A percentile compares a stretch with the other conserved stretches of the same genome.
Evolutionary conservation across 2,797 vertebrate genomes (phyloP).

Genomic region (Myripristis murdjan): DNA sequence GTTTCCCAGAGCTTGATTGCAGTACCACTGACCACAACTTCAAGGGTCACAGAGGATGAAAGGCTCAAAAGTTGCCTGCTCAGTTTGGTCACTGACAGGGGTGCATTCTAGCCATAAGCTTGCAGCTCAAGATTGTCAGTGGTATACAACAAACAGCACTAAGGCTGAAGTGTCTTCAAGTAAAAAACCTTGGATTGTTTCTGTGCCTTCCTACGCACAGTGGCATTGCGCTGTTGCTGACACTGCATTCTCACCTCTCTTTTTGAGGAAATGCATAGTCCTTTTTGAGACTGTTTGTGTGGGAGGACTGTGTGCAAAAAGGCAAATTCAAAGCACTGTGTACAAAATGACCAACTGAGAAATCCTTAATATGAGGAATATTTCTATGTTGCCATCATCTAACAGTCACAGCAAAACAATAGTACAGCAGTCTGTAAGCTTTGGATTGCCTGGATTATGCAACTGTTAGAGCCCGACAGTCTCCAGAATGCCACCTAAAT

Average conservation of each 20-base stretch:
- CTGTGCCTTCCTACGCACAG: conserved; percentile 2
- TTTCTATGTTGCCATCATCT: no score
- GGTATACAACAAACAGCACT: neutral
- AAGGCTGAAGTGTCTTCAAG: neutral
- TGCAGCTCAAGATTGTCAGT: neutral
- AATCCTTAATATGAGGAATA: no score
- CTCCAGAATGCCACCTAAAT: neutral
- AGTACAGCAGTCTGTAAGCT: neutral
- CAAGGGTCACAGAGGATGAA: neutral
- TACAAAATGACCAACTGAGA: neutral
- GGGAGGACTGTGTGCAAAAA: conserved; percentile 21
- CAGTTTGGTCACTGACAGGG: neutral
- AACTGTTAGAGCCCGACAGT: neutral
- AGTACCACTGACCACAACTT: neutral
- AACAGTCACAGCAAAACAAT: neutral
- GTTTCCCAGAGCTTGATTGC: neutral
- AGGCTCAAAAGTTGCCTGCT: neutral
- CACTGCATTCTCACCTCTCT: neutral
- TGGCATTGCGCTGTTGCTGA: conserved; percentile 25
- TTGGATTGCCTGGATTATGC: neutral
- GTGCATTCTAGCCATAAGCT: neutral
- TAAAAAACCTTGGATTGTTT: conserved; percentile 3
- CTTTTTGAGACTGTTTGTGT: conserved; percentile 29
- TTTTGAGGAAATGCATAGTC: conserved; percentile 28
- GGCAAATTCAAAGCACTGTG: conserved; percentile 13